These are phyloP conservation scores for Drosophila melanogaster DNA, from an alignment of 1,140 invertebrate genomes.

Conservation along the genomic window Release_6_plus_ISO1_MT NC_004354.4:7519001-7519500, in stretches of 20 bases:
- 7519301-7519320: conserved; percentile 7
- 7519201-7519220: conserved; percentile 83
- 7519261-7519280: background rate
- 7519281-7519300: background rate
- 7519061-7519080: conserved; percentile 23
- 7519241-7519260: conserved; percentile 22
- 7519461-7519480: too few species aligned
- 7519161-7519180: conserved; percentile 59
- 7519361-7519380: conserved; percentile 18
- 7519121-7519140: conserved; percentile 8
- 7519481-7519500: too few species aligned
- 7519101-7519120: conserved; percentile 39
- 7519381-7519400: too few species aligned
- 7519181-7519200: conserved; percentile 83
- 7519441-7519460: too few species aligned
- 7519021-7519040: background rate
- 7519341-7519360: background rate
- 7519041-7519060: conserved; percentile 72
- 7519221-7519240: conserved; percentile 73
- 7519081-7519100: conserved; percentile 17
- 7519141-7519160: conserved; percentile 34
- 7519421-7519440: too few species aligned
- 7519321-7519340: conserved; percentile 22
- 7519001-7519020: background rate
- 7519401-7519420: too few species aligned